A percentile compares a stretch with the other conserved stretches of the same genome.
These are phyloP conservation scores for Petrophora chlorosata DNA, from an alignment of 2,888 invertebrate species.

Conservation along the genomic window DNA sequence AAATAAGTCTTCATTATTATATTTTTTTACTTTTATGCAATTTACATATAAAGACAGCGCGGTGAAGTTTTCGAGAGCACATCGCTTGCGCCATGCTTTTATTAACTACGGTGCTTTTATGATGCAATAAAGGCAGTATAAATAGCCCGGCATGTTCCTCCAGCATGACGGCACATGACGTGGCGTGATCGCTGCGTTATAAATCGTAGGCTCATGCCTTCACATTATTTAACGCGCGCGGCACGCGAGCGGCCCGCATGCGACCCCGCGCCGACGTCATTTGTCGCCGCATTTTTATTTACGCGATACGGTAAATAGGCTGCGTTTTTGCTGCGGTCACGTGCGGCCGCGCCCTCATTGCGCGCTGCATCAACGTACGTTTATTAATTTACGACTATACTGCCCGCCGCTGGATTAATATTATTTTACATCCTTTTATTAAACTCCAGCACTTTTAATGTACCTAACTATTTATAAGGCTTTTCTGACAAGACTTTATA, in stretches of 20 bases:
- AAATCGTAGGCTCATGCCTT: conserved; percentile 54
- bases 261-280: conserved; percentile 37
- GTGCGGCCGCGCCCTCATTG: conserved; percentile 22
- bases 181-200: conserved; percentile 44
- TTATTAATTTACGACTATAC: conserved; percentile 28
- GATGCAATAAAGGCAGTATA: conserved; percentile 49
- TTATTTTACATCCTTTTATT: conserved; percentile 9
- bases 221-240: conserved; percentile 57
- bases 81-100: conserved; percentile 45
- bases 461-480: conserved; percentile 12
- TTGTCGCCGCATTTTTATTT: conserved; percentile 40
- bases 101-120: conserved; percentile 53
- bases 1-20: no score
- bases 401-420: conserved; percentile 1
- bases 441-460: conserved; percentile 8
- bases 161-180: conserved; percentile 42
- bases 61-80: conserved; percentile 22
- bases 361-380: conserved; percentile 18
- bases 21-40: no score
- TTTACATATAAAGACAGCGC: conserved; percentile 17
- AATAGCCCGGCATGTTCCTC: conserved; percentile 41
- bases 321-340: conserved; percentile 27
- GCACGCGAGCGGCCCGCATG: conserved; percentile 46
- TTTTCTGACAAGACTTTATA: conserved; percentile 16
- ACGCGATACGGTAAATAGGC: conserved; percentile 24